Conservation (phyloP, 92 coral and sea anemone genomes). For the Palythoa grandis region DNA sequence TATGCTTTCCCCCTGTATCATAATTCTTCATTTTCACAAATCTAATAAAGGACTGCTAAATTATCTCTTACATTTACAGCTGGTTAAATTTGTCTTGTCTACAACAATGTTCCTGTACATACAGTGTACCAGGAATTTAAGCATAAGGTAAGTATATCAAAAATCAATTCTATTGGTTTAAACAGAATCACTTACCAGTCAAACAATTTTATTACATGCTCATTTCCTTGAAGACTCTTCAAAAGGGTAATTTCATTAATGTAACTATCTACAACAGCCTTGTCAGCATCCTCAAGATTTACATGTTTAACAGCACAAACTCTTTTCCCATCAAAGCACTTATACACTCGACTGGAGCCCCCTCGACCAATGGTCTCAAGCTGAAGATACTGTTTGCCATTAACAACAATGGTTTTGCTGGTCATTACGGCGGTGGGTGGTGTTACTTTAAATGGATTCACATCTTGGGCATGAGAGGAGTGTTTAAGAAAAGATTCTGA, state of each 20-base stretch:
- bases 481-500: constrained; percentile 24
- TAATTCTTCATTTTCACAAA: too few species aligned
- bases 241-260: constrained; percentile 90
- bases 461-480: constrained; percentile 1
- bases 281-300: constrained; percentile 90
- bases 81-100: too few species aligned
- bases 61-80: too few species aligned
- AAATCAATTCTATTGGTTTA: neutral
- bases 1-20: too few species aligned
- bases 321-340: constrained; percentile 75
- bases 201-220: constrained; percentile 81
- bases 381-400: constrained; percentile 80
- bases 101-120: too few species aligned
- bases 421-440: constrained; percentile 23
- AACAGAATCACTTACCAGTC: constrained; percentile 80
- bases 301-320: constrained; percentile 90
- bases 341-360: constrained; percentile 92
- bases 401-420: constrained; percentile 68
- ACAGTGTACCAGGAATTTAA: neutral
- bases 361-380: constrained; percentile 91
- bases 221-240: constrained; percentile 95
- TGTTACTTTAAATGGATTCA: constrained; percentile 2
- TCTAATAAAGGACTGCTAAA: too few species aligned
- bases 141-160: too few species aligned
- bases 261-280: constrained; percentile 83